phyloP scores from a whole-genome alignment of 64 coral and sea anemone species.

The Montipora cactus region DNA sequence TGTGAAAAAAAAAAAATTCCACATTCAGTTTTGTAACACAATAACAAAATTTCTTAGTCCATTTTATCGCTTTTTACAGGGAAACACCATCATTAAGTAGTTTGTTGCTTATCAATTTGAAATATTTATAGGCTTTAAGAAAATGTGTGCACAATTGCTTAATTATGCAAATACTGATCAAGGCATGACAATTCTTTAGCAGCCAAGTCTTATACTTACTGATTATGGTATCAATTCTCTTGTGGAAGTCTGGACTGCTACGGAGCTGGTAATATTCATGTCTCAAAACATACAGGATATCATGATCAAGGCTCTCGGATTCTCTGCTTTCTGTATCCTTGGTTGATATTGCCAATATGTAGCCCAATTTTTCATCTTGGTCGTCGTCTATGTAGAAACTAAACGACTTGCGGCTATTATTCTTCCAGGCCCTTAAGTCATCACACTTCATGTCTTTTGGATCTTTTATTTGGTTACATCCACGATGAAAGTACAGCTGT shows the following conservation, averaged over 20 bases:
- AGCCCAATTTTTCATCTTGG: background rate
- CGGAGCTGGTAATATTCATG: background rate
- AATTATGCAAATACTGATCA: no score
- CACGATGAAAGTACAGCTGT: background rate
- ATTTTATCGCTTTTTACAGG: no score
- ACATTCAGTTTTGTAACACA: background rate
- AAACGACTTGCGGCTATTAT: background rate
- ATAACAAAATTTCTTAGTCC: no score
- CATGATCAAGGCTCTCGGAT: background rate
- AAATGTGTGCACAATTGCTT: no score
- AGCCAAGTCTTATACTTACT: no score
- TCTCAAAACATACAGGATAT: background rate
- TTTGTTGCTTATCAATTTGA: no score
- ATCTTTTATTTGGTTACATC: background rate
- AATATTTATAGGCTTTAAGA: no score
- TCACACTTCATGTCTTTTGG: background rate
- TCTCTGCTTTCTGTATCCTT: background rate
- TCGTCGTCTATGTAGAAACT: background rate
- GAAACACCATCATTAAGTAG: no score
- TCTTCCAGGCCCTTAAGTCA: background rate
- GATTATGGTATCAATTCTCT: no score
- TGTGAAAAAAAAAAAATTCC: background rate
- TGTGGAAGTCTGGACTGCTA: background rate
- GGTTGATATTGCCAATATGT: background rate
- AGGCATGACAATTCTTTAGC: no score